Conservation (phyloP, 2,797 vertebrate genomes). For the Protosalanx chinensis region DNA sequence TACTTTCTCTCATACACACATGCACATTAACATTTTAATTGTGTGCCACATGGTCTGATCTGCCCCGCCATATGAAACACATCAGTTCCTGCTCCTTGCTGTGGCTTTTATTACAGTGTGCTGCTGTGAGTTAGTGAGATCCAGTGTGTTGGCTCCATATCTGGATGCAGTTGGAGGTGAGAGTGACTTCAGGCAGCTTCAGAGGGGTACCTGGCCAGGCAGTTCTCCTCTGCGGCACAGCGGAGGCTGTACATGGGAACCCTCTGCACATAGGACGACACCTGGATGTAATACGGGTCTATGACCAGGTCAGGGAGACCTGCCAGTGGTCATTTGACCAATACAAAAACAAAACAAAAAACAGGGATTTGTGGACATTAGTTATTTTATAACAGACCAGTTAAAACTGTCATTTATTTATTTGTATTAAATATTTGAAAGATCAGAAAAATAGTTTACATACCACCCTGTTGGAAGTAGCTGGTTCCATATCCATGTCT, state of each 20-base stretch:
- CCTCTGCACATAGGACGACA: slow-evolving; percentile 86
- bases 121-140: neutral
- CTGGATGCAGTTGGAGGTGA: too few species aligned
- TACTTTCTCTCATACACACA: neutral
- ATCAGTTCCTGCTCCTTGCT: neutral
- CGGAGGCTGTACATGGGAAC: slow-evolving; percentile 91
- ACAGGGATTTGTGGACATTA: neutral
- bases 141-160: neutral
- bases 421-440: neutral
- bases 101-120: neutral
- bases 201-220: slow-evolving; percentile 80
- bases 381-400: neutral
- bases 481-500: slow-evolving; percentile 83
- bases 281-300: slow-evolving; percentile 91
- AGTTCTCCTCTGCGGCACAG: slow-evolving; percentile 93
- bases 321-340: slow-evolving; percentile 25
- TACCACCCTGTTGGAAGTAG: slow-evolving; percentile 88
- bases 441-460: slow-evolving; percentile 28
- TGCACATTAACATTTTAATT: neutral
- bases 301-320: slow-evolving; percentile 93
- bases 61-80: neutral
- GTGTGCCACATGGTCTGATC: neutral
- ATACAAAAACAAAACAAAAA: neutral
- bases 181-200: too few species aligned
- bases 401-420: too few species aligned